These are phyloP conservation scores for Diploptera punctata DNA, from an alignment of 2,888 invertebrate genomes.

Conservation along the genomic window DNA sequence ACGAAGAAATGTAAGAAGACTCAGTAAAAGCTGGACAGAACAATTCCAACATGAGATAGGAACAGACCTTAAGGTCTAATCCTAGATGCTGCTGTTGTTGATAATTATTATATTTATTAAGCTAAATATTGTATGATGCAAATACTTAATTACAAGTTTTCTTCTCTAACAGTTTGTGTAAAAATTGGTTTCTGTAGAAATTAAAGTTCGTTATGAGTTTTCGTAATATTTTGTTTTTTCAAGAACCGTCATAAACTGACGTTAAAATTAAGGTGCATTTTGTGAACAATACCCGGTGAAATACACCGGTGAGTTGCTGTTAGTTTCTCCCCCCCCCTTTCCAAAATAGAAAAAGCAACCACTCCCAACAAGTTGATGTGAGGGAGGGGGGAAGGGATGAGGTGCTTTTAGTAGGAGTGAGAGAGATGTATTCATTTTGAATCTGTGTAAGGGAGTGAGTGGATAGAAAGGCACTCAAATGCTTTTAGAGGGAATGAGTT, in stretches of 20 bases:
- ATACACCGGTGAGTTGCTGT: constrained; percentile 5
- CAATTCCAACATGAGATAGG: too few species aligned
- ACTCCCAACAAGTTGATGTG: constrained; percentile 37
- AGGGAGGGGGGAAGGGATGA: background rate
- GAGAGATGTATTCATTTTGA: constrained; percentile 42
- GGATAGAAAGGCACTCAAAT: constrained; percentile 50
- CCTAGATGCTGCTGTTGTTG: too few species aligned
- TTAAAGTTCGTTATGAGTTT: too few species aligned
- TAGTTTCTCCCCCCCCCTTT: background rate
- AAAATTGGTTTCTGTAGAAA: too few species aligned
- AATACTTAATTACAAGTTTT: too few species aligned
- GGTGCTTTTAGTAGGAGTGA: constrained; percentile 41
- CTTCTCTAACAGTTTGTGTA: too few species aligned
- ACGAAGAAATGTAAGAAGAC: too few species aligned
- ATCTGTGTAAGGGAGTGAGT: constrained; percentile 42
- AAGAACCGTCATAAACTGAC: constrained; percentile 15
- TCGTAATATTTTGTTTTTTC: background rate
- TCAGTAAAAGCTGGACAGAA: too few species aligned
- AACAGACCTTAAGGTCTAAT: too few species aligned
- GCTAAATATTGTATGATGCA: too few species aligned
- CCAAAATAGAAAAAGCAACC: constrained; percentile 32
- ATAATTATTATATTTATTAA: too few species aligned
- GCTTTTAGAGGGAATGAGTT: constrained; percentile 55
- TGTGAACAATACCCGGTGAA: constrained; percentile 21
- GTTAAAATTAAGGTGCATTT: constrained; percentile 21